Evolutionary conservation across 2,113 vertebrate genomes (phyloP).

Genomic region (Ginglymostoma cirratum): DNA sequence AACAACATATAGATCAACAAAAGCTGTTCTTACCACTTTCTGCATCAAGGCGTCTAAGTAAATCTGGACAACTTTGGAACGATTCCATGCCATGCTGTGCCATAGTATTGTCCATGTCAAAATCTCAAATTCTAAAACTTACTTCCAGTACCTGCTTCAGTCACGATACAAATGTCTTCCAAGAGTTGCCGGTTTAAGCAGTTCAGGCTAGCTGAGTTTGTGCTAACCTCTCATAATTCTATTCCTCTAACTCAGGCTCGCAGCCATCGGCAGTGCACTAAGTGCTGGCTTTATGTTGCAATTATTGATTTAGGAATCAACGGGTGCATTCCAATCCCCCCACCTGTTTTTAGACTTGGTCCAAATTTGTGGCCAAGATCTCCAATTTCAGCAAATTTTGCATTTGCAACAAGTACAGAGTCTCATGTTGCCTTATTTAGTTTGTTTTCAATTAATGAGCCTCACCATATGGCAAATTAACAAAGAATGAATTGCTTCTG

Average conservation of each 20-base stretch:
- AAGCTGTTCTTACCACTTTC: too few relatives aligned
- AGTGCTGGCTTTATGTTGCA: background rate
- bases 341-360: background rate
- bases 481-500: background rate
- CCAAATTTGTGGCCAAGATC: background rate
- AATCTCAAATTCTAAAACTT: background rate
- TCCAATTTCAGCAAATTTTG: background rate
- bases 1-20: background rate
- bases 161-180: background rate
- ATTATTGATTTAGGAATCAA: background rate
- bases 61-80: background rate
- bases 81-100: background rate
- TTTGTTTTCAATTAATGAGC: background rate
- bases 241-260: background rate
- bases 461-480: slow-evolving; percentile 1
- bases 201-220: background rate
- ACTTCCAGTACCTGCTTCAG: background rate
- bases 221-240: background rate
- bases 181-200: background rate
- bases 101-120: background rate
- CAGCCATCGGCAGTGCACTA: background rate
- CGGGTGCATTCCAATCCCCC: background rate
- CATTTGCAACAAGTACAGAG: background rate
- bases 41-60: too few relatives aligned
- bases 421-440: background rate